Evolutionary conservation across 2,113 vertebrate genomes (phyloP), one percentile per base, ranked within the genome.

Genomic region (Nibea albiflora): DNA sequence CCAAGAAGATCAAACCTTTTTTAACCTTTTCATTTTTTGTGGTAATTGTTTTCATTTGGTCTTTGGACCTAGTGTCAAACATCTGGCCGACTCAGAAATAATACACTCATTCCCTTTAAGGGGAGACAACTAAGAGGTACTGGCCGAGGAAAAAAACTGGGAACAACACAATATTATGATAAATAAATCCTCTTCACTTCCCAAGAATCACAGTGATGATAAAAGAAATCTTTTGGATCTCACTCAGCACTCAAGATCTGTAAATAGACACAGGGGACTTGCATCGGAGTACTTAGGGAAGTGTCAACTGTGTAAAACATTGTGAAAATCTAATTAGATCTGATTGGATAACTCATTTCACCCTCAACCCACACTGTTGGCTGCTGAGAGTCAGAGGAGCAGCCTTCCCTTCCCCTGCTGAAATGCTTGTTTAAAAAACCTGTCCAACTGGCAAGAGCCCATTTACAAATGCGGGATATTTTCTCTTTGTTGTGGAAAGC

Each of bases 401-500:
- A 17, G 46, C 75, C 69, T 76, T 88, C 75, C 84, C 84, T 81
- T 63, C 47, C 70, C 80, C 79, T 2, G 61, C 58, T 73, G 72
- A 68, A 73, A 73, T 17, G 73, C 66, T 86, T 90, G 87, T 90
- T 90, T 89, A 73, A 83, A 80, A 80, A 84, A 81, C 74, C 57
- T 64, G 39, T 90, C 89, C 89, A 92, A 91, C 88, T 92, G 90
- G 88, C 89, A 87, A 71, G 71, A 72, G 75, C 57, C 84, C 81
- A 65, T 86, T 81, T 79, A 86, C 76, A 88, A 90, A 92, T 81
- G 85, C 76, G 87, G 81, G 81, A 85, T 88, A 81, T 90, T 88
- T 89, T 85, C 81, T 85, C 91, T 93, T 89, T 92, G 87, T 90
- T 92, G 91, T 86, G 83, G 90, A 83, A 19, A 88, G 85, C 70